Evolutionary conservation across 2,888 invertebrate species (phyloP).

Genomic region (Drosophila macrospina): DNA sequence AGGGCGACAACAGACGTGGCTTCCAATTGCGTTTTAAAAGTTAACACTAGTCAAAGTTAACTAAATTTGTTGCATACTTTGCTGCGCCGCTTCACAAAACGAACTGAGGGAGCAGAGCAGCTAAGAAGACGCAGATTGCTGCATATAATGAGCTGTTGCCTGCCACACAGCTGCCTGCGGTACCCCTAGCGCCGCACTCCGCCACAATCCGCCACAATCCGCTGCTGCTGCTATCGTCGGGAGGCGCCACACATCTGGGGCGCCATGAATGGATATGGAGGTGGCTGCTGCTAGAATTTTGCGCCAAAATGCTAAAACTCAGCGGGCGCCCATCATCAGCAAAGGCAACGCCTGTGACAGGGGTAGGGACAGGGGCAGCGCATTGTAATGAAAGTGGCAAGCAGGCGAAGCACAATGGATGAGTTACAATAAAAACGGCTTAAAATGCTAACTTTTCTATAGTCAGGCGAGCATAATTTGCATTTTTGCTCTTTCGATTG

Average conservation of each 20-base stretch:
- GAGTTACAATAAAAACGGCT: slow-evolving; percentile 57
- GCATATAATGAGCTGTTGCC: slow-evolving; percentile 71
- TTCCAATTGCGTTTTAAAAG: slow-evolving; percentile 70
- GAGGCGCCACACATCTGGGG: slow-evolving; percentile 64
- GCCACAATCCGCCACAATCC: background rate
- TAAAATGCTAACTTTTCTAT: slow-evolving; percentile 63
- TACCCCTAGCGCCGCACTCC: background rate
- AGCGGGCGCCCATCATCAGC: slow-evolving; percentile 68
- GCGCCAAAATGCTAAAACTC: slow-evolving; percentile 72
- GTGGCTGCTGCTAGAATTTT: slow-evolving; percentile 64
- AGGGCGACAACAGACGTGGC: slow-evolving; percentile 14
- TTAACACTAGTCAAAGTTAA: slow-evolving; percentile 78
- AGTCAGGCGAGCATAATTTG: slow-evolving; percentile 39
- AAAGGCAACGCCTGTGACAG: slow-evolving; percentile 9
- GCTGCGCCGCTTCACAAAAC: slow-evolving; percentile 74
- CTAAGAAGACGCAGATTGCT: slow-evolving; percentile 41
- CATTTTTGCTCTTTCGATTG: slow-evolving; percentile 53
- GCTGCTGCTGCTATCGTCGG: slow-evolving; percentile 13
- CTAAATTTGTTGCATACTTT: slow-evolving; percentile 80
- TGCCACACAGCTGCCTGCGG: slow-evolving; percentile 37
- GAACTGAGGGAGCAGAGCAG: slow-evolving; percentile 58
- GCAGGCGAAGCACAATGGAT: slow-evolving; percentile 63
- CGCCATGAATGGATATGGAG: slow-evolving; percentile 46
- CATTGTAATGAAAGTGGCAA: slow-evolving; percentile 53
- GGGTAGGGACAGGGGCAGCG: slow-evolving; percentile 2